Evolutionary conservation across 2,797 vertebrate genomes (phyloP), one percentile per base, ranked within the genome.

Genomic region (Threskiornis aethiopicus): DNA sequence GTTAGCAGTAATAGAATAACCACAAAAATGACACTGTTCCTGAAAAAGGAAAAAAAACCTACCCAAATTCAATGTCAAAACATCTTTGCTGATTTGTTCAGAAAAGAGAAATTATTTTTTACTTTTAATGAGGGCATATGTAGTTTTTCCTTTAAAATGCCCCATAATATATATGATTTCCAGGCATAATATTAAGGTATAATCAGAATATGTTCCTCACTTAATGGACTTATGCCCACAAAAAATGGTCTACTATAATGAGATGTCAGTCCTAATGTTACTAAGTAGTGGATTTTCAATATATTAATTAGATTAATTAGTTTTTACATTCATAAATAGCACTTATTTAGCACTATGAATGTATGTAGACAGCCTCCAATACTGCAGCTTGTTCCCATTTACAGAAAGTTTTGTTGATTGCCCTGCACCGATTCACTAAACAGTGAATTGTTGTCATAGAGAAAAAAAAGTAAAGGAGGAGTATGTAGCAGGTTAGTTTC

Each of bases 81-180:
- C 71, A 55, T 84, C 52, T 77, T 88, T 51, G 49, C 47, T 15
- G 2, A 44, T 78, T 90, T 90, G 13, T 79, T 90, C 52, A 82
- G 75, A 79, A 93, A 96, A 96, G 33, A 46, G 10, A 80, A 81
- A 78, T 16, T 28, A 28, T 61, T 86, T 96, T 93, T 92, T 39
- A 44, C 61, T 70, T 89, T 61, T 85, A 78, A 87, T 57, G 78
- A 69, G 41, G 71, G 76, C 59, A 33, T 42, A 24, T 31, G 9
- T 92, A 79, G 33, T 89, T 95, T 97, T 95, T 95, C 49, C 81
- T 84, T 92, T 81, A 89, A 88, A 89, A 93, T 95, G 94, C 58
- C 84, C 93, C 21, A 46, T 35, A 5, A 49, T 76, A 26, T n/a
- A 16, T 6, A 58, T 85, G 87, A 89, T 92, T 97, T 97, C 67